These are phyloP conservation scores for Cerceris rybyensis DNA, from an alignment of 2,888 invertebrate species.

Conservation along the genomic window DNA sequence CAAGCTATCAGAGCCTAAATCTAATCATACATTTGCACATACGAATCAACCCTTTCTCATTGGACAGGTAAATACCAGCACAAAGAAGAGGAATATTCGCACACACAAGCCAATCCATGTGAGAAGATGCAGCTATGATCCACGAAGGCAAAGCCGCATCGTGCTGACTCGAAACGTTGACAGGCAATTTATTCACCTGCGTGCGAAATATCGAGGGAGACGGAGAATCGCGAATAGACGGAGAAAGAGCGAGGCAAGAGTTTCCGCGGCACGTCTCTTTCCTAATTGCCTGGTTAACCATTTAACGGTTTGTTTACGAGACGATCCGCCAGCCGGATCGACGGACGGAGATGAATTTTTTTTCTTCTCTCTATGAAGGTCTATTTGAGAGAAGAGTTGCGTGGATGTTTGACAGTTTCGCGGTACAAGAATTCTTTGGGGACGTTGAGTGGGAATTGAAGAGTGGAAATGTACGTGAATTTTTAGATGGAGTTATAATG, in stretches of 20 bases:
- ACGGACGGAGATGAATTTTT: background rate
- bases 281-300: conserved; percentile 65
- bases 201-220: conserved; percentile 48
- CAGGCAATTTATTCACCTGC: conserved; percentile 74
- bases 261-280: conserved; percentile 50
- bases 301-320: conserved; percentile 63
- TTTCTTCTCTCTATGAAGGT: too few relatives aligned
- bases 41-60: too few relatives aligned
- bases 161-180: conserved; percentile 65
- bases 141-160: conserved; percentile 44
- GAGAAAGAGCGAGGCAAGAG: conserved; percentile 30
- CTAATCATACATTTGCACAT: too few relatives aligned
- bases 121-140: conserved; percentile 33
- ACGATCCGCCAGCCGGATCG: conserved; percentile 4
- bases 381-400: too few relatives aligned
- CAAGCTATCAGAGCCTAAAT: too few relatives aligned
- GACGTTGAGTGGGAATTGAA: too few relatives aligned
- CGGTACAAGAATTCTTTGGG: too few relatives aligned
- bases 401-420: too few relatives aligned
- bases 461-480: too few relatives aligned
- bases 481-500: too few relatives aligned
- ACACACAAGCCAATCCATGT: conserved; percentile 23
- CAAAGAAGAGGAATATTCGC: conserved; percentile 4
- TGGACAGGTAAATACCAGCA: too few relatives aligned
- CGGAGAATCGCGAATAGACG: background rate